These are phyloP conservation scores for Drosophila birchii DNA, from an alignment of 2,888 invertebrate genomes.

Conservation along the genomic window DNA sequence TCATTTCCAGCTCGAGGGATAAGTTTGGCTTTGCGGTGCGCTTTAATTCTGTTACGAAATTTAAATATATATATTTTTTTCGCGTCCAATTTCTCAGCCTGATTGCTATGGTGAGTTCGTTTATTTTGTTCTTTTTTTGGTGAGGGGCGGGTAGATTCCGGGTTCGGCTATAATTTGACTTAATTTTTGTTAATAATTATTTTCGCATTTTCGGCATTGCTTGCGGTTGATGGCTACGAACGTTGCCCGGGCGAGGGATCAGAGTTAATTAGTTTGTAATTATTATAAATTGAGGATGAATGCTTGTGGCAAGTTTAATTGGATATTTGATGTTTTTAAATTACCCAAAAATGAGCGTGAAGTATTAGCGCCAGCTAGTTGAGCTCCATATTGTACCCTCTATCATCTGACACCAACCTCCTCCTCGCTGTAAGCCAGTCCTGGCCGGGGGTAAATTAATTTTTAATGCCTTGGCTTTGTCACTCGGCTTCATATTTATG, in stretches of 20 bases:
- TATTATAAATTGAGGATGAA: slow-evolving; percentile 81
- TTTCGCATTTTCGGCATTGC: slow-evolving; percentile 74
- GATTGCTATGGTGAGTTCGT: slow-evolving; percentile 21
- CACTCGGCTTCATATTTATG: slow-evolving; percentile 67
- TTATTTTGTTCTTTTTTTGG: slow-evolving; percentile 10
- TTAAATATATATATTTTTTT: slow-evolving; percentile 54
- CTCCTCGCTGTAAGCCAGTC: slow-evolving; percentile 26
- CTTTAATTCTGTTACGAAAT: slow-evolving; percentile 63
- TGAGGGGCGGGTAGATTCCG: slow-evolving; percentile 11
- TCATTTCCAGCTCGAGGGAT: slow-evolving; percentile 26
- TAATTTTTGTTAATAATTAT: slow-evolving; percentile 81
- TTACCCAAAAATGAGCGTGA: slow-evolving; percentile 71
- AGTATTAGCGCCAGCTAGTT: slow-evolving; percentile 55
- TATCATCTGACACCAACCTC: not conserved
- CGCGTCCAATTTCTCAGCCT: slow-evolving; percentile 28
- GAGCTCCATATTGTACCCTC: not conserved
- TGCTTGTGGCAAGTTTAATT: slow-evolving; percentile 80
- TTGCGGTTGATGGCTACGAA: slow-evolving; percentile 57
- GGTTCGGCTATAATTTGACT: slow-evolving; percentile 65
- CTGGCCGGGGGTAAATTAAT: slow-evolving; percentile 68
- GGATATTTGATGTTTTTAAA: slow-evolving; percentile 80
- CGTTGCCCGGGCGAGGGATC: slow-evolving; percentile 72
- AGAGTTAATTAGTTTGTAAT: slow-evolving; percentile 83
- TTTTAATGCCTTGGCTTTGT: slow-evolving; percentile 74
- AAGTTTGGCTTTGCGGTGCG: slow-evolving; percentile 38